A percentile compares a stretch with the other conserved stretches of the same genome.
Conservation (phyloP, 1,140 invertebrate genomes). For the Arion vulgaris region DNA sequence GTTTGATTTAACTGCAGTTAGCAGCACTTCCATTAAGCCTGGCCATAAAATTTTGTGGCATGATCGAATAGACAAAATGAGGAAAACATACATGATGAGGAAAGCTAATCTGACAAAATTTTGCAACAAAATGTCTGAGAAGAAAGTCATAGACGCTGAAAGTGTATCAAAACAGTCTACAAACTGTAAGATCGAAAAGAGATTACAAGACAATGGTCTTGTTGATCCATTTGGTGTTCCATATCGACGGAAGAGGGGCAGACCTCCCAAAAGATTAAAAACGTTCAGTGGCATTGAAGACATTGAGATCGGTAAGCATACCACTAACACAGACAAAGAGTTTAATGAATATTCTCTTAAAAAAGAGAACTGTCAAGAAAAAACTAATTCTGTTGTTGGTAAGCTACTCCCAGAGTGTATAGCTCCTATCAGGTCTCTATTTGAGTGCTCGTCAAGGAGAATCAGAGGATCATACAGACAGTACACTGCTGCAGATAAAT, state of each 20-base stretch:
- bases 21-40: slow-evolving; percentile 13
- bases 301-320: background rate
- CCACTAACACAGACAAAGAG: background rate
- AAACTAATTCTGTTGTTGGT: background rate
- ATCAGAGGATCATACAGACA: slow-evolving; percentile 25
- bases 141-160: background rate
- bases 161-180: background rate
- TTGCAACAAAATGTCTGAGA: background rate
- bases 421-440: background rate
- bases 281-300: slow-evolving; percentile 8
- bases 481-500: slow-evolving; percentile 26
- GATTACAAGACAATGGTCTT: background rate
- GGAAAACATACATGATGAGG: slow-evolving; percentile 4
- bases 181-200: background rate
- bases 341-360: background rate
- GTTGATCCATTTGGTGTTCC: background rate
- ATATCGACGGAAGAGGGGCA: slow-evolving; percentile 14
- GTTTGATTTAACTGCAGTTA: slow-evolving; percentile 26
- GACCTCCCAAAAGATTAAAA: slow-evolving; percentile 25
- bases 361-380: background rate
- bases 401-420: background rate
- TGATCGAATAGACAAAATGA: slow-evolving; percentile 29
- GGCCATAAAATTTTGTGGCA: slow-evolving; percentile 23
- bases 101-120: slow-evolving; percentile 22
- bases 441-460: slow-evolving; percentile 11